These are phyloP conservation scores for Plectus sambesii DNA, from an alignment of 1,140 invertebrate genomes.

Conservation along the genomic window DNA sequence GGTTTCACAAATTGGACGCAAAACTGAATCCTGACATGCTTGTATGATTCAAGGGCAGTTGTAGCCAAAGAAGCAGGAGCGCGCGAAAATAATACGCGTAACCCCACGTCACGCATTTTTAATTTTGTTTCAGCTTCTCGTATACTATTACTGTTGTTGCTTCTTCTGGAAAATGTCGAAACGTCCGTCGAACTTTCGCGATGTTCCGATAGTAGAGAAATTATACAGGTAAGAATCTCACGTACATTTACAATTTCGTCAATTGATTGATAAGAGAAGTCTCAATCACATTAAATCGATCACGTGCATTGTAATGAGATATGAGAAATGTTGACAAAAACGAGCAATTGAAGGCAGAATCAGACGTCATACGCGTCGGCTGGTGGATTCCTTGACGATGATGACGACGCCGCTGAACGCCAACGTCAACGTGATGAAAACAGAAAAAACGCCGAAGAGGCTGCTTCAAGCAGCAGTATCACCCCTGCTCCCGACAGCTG, in stretches of 20 bases:
- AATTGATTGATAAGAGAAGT: slow-evolving; percentile 34
- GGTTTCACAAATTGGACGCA: no score
- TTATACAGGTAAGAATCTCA: slow-evolving; percentile 20
- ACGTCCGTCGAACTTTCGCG: no score
- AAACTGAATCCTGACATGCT: no score
- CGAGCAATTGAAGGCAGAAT: slow-evolving; percentile 30
- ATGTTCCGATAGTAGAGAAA: slow-evolving; percentile 32
- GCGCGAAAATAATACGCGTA: no score
- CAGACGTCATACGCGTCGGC: slow-evolving; percentile 23
- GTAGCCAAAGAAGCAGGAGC: no score
- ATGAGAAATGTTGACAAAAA: neutral
- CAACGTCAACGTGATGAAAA: slow-evolving; percentile 27
- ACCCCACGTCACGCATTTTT: no score
- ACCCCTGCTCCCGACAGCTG: slow-evolving; percentile 51
- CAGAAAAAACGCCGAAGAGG: no score
- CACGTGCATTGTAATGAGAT: neutral
- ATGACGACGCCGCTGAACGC: slow-evolving; percentile 29
- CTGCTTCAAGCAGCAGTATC: slow-evolving; percentile 11
- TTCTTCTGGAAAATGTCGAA: no score
- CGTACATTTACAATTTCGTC: neutral
- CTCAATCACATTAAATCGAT: no score
- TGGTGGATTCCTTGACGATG: slow-evolving; percentile 37
- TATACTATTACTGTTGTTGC: no score
- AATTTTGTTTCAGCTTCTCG: no score
- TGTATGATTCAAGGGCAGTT: no score